phyloP scores from a whole-genome alignment of 1,140 invertebrate species.

The Drosophila sechellia region DNA sequence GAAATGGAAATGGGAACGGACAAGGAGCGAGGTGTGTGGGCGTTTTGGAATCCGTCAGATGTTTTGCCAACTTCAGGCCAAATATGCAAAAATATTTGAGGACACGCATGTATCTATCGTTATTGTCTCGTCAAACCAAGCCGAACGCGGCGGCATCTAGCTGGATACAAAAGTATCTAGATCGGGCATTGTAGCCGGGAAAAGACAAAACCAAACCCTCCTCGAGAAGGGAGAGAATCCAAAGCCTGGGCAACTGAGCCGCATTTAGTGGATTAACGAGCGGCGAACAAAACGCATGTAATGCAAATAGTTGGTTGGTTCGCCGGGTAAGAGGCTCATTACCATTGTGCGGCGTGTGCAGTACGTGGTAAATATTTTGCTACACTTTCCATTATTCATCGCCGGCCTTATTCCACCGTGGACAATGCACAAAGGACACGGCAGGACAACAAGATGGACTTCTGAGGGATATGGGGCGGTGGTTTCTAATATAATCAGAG shows the following conservation, averaged over 20 bases:
- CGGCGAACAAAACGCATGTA: slow-evolving; percentile 63
- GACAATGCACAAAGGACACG: slow-evolving; percentile 10
- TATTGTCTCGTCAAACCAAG: slow-evolving; percentile 15
- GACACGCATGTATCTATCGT: not conserved
- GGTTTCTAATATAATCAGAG: not conserved
- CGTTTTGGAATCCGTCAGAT: slow-evolving; percentile 43
- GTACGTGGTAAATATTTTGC: slow-evolving; percentile 84
- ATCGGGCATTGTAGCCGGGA: slow-evolving; percentile 45
- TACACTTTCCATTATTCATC: slow-evolving; percentile 69
- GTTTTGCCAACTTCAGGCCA: slow-evolving; percentile 64
- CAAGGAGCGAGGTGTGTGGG: slow-evolving; percentile 22
- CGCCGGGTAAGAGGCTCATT: slow-evolving; percentile 71
- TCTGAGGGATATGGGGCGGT: slow-evolving; percentile 1
- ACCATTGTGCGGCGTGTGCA: slow-evolving; percentile 76
- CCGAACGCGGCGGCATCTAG: slow-evolving; percentile 25
- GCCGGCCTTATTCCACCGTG: slow-evolving; percentile 8
- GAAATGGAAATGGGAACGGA: slow-evolving; percentile 1
- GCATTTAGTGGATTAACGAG: slow-evolving; percentile 78
- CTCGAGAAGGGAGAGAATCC: slow-evolving; percentile 22
- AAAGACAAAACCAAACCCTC: slow-evolving; percentile 51
- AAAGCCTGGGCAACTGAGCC: slow-evolving; percentile 51
- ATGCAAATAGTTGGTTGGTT: slow-evolving; percentile 41
- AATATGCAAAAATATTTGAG: slow-evolving; percentile 61
- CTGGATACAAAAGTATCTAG: slow-evolving; percentile 50
- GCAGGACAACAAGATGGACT: slow-evolving; percentile 17